Evolutionary conservation across 2,113 vertebrate species (phyloP).

Genomic region (Irena cyanogastra): DNA sequence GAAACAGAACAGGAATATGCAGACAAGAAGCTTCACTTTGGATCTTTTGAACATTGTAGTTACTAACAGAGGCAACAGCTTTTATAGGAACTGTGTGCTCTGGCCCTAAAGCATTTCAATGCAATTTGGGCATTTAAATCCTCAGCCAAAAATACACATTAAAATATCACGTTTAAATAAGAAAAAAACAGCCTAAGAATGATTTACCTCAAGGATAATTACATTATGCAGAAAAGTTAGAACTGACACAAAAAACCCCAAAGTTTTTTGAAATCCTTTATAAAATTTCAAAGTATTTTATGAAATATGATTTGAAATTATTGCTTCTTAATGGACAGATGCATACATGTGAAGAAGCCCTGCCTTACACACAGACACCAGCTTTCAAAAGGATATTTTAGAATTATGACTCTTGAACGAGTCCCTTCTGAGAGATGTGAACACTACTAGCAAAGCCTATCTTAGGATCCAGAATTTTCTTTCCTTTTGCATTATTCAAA

Average conservation of each 20-base stretch:
- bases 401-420: not conserved
- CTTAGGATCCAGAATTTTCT: not conserved
- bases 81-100: not conserved
- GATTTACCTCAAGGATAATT: not conserved
- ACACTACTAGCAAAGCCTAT: not conserved
- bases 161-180: not conserved
- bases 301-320: not conserved
- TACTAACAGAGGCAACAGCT: not conserved
- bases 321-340: not conserved
- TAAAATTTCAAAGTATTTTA: not conserved
- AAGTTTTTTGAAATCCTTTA: not conserved
- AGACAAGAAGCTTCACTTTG: not conserved
- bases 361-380: not conserved
- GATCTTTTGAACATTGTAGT: not conserved
- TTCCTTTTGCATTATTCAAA: not conserved
- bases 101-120: not conserved
- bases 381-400: not conserved
- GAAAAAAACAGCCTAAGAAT: not conserved
- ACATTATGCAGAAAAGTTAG: not conserved
- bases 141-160: not conserved
- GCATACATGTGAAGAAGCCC: not conserved
- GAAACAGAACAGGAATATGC: not conserved
- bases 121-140: not conserved
- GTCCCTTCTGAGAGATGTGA: not conserved
- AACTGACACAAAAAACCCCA: not conserved